phyloP scores from a whole-genome alignment of 2,113 vertebrate species.

The Pygathrix nemaeus region DNA sequence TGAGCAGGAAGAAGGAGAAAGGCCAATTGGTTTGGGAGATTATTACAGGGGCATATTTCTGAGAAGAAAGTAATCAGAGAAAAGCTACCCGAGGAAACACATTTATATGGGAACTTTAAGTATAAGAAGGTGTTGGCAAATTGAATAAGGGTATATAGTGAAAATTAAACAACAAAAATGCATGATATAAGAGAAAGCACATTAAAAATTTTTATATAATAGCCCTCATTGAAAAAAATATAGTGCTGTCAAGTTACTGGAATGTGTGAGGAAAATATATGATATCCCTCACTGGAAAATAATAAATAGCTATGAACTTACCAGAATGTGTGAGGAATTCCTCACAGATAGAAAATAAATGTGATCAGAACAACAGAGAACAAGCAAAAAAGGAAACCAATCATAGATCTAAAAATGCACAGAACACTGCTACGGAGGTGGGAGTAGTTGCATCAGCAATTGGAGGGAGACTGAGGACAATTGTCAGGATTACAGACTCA shows the following conservation, averaged over 20 bases:
- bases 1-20: no score
- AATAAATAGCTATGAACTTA: background rate
- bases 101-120: background rate
- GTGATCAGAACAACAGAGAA: background rate
- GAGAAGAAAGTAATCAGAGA: background rate
- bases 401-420: background rate
- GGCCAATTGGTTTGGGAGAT: no score
- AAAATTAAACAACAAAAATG: background rate
- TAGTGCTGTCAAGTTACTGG: background rate
- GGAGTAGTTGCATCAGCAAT: background rate
- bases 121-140: background rate
- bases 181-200: background rate
- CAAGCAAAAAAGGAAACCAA: background rate
- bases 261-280: background rate
- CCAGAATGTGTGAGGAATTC: background rate
- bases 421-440: background rate
- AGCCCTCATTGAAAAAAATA: background rate
- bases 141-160: background rate
- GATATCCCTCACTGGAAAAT: background rate
- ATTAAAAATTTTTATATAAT: background rate
- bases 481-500: background rate
- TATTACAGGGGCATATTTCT: no score
- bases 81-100: background rate
- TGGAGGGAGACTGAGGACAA: background rate
- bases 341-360: background rate